Base-by-base conservation (phyloP, 1,140 invertebrate genomes). In the Akabosia matsudoensis region DNA sequence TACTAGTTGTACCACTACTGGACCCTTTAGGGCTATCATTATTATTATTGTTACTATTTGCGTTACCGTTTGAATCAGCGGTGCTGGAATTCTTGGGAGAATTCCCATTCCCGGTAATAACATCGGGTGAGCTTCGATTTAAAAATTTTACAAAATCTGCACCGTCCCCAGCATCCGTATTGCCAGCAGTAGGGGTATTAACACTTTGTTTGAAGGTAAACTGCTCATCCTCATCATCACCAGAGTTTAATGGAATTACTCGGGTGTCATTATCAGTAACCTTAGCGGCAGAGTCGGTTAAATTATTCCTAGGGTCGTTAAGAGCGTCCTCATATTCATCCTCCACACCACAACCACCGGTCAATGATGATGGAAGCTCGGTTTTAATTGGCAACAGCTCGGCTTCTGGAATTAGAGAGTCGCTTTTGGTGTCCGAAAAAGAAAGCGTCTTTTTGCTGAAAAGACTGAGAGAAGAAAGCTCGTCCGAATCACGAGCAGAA, bases 311-410 rank as follows among this genome's bases (percentile, higher is more conserved):
- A 18, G 33, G 56, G 1, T 70, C 74, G 13, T 72, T 73, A 33
- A 74, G 67, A 24, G 61, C 72, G n/a, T 75, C 61, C 14, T 54
- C 26, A 3, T 72, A 52, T 1, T 73, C 67, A 28, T 72, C 64
- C 0, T 33, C 70, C 33, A 70, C 70, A 16, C 74, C 74, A 13
- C 61, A 56, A 13, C 22, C 56, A 14, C 70, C 71, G 4, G 61
- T 75, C 26, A 67, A 67, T 28, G 61, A 31, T 30, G 61, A 67
- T 13, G 26, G 26, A 24, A 79, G 45, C 37, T 79, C 74, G 22
- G 78, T 71, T 71, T 77, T 79, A 70, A 79, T 79, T 54, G 77
- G 76, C 0, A 79, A 45, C 28, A 77, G 75, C 74, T 79, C 78
- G n/a, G 74, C 74, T 24, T 22, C 54, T 61, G 13, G 54, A 22